Evolutionary conservation across 2,888 invertebrate species (phyloP), one percentile per base, ranked within the genome.

Genomic region (Megaustenia siamemsis): DNA sequence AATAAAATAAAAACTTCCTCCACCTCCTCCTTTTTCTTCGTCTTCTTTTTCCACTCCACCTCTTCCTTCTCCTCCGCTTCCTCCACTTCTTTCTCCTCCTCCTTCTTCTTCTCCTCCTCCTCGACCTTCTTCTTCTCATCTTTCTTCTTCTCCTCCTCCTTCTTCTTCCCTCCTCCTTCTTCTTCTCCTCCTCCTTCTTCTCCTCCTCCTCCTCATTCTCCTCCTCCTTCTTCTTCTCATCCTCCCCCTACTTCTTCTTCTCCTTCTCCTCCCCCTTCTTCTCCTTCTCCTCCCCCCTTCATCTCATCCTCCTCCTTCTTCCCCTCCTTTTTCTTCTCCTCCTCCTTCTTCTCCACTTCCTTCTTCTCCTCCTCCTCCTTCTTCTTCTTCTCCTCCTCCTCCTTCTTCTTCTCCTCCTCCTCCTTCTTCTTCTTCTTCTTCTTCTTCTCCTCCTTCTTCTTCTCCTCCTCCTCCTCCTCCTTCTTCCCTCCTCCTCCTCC

Each of bases 181-280:
- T 69, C 68, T 15, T 68, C 69, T 68, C 66, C 60, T 69, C 45
- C 68, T 68, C 80, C 68, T 63, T 68, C 68, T 68, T 69, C 68
- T 45, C 45, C 80, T 68, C 69, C 60, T 63, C 68, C 80, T 80
- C 45, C 68, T 45, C 60, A 68, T 80, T 63, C 45, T 49, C 8
- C 69, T 43, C 45, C 28, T 12, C 45, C n/a, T 43, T 69, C 24
- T 66, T 38, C 79, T 63, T 53, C 38, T 6, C 38, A 8, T 63
- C 38, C 40, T 35, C 28, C 32, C 28, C 12, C 24, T 24, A 0
- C 1, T 24, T 24, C 24, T 3, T 21, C n/a, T 24, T 60, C 24
- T 15, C 49, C 49, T 15, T 15, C 49, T 10, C 49, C 49, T 15
- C 15, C 49, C 6, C 49, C 6, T 49, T 15, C 15, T 49, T 15